These are phyloP conservation scores for Rhopalosiphum padi DNA, from an alignment of 1,140 invertebrate species.

Conservation along the genomic window DNA sequence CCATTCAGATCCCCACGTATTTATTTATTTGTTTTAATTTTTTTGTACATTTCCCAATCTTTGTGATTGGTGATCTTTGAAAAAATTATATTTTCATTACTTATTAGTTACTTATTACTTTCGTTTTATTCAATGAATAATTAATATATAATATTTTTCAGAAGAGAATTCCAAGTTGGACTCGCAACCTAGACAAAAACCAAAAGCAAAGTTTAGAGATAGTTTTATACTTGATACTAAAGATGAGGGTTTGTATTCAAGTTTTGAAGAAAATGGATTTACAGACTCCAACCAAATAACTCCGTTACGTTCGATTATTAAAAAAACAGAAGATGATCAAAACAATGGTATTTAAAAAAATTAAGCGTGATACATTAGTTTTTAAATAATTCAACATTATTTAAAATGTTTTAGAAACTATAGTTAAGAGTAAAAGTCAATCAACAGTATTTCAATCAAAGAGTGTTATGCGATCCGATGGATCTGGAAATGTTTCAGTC, in stretches of 20 bases:
- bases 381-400: not conserved
- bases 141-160: constrained; percentile 33
- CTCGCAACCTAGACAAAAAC: constrained; percentile 61
- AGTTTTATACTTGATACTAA: constrained; percentile 60
- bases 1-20: no score
- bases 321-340: constrained; percentile 57
- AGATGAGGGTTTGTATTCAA: constrained; percentile 57
- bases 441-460: constrained; percentile 60
- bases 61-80: no score
- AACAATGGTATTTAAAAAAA: not conserved
- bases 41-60: no score
- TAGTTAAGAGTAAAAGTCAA: constrained; percentile 51
- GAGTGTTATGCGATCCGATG: constrained; percentile 60
- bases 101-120: no score
- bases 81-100: no score
- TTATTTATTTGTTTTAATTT: no score
- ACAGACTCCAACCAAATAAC: constrained; percentile 1
- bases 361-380: not conserved
- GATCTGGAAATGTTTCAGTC: constrained; percentile 61
- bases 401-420: constrained; percentile 37
- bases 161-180: constrained; percentile 57
- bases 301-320: constrained; percentile 61
- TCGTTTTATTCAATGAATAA: no score
- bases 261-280: constrained; percentile 38
- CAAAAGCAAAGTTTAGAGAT: constrained; percentile 62